Percentiles rank a stretch among this genome's conserved stretches.
Conservation (phyloP, 2,113 vertebrate genomes). For the Hypocryptadius cinnamomeus region DNA sequence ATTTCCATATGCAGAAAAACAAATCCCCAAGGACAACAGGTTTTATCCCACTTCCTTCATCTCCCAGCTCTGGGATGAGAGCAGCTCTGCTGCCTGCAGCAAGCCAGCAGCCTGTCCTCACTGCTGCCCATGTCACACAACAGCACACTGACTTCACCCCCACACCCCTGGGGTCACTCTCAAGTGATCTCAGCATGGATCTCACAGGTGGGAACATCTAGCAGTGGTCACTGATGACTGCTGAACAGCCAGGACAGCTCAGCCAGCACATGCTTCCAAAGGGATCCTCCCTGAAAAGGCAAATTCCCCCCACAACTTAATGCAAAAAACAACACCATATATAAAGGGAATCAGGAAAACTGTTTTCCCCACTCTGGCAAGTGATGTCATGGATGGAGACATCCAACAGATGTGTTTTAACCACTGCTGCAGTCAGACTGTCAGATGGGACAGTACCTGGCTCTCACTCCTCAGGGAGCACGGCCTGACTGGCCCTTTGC, state of each 20-base stretch:
- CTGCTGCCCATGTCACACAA: accelerated
- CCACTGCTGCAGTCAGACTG: neutral
- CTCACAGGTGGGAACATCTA: neutral
- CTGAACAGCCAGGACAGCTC: neutral
- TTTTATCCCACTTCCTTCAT: neutral
- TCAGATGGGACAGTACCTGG: neutral
- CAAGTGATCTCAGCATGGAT: neutral
- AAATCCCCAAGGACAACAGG: neutral
- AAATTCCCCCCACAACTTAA: neutral
- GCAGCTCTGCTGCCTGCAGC: neutral
- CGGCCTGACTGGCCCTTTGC: neutral
- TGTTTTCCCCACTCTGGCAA: neutral
- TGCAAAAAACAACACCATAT: neutral
- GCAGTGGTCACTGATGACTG: neutral
- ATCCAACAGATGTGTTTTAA: neutral
- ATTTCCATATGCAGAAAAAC: neutral
- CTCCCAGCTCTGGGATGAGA: neutral
- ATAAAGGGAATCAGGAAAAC: neutral
- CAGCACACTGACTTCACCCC: neutral
- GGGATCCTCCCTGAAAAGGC: neutral
- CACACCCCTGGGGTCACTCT: neutral
- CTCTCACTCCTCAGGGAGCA: neutral
- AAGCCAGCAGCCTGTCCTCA: accelerated
- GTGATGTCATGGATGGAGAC: neutral
- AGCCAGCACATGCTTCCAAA: neutral